Evolutionary conservation across 2,888 invertebrate species (phyloP), one percentile per base, ranked within the genome.

Genomic region (Invenusta paracnida): DNA sequence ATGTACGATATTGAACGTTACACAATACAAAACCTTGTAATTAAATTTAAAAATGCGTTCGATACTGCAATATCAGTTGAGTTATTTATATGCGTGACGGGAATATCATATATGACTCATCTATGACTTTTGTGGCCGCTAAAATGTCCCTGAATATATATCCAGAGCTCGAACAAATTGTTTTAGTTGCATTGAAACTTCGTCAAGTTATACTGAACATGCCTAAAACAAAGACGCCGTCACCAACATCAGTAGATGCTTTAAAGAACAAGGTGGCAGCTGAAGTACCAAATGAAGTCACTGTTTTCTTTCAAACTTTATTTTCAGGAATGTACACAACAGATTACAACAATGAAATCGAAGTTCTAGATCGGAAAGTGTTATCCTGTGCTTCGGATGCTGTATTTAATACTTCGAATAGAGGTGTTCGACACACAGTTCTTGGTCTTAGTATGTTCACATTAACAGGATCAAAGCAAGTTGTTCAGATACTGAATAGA

Each of bases 381-480:
- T 11, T 48, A 11, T 5, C 48, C 5, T 11, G 48, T 48, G 17
- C 48, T 11, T 48, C 48, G 5, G 48, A 48, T 48, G 17, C 48
- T 17, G 17, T 73, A 13, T 73, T 73, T 23, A 73, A 73, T 23
- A 73, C 73, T 73, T 13, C 73, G 5, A 5, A 29, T 11, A 23
- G 82, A 5, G 13, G 23, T 13, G 31, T 82, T 5, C 30, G 82
- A 82, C 82, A 82, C 28, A 82, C 82, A 23, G 82, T 28, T 27
- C 28, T 82, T 2, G 82, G 82, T 5, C 30, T 82, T 25, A 29
- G 82, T 5, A 82, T 13, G 31, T 2, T 13, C 2, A 25, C 82
- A 29, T 82, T 82, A 30, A 82, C 82, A 29, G 82, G 82, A 5
- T 82, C 82, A 30, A 82, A 82, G 28, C 2, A 11, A 29, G 82